Percentiles rank a stretch among this genome's conserved stretches.
phyloP scores from a whole-genome alignment of 2,888 invertebrate species.

The Congeria kusceri region DNA sequence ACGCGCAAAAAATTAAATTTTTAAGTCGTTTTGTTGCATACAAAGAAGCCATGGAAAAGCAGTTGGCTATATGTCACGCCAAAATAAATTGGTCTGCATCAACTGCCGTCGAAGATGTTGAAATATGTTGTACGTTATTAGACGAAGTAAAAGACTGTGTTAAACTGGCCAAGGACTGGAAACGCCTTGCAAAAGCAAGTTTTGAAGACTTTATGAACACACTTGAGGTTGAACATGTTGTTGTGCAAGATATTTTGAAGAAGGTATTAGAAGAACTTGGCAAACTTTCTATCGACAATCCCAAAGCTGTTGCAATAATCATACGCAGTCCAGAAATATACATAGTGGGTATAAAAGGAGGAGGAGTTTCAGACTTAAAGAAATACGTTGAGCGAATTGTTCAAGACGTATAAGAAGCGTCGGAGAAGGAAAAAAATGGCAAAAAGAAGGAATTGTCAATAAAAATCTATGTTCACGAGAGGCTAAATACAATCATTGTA shows the following conservation, averaged over 20 bases:
- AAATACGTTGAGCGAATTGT: neutral
- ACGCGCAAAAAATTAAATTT: neutral
- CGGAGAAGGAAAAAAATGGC: slow-evolving; percentile 14
- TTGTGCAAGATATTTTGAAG: neutral
- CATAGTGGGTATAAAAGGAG: neutral
- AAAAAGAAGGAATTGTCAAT: too few relatives aligned
- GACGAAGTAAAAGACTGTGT: slow-evolving; percentile 8
- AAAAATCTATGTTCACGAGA: too few relatives aligned
- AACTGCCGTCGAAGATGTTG: neutral
- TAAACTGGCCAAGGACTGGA: neutral
- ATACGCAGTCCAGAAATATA: neutral
- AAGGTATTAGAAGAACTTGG: neutral
- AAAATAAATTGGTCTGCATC: neutral
- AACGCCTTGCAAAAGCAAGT: neutral
- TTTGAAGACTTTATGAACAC: neutral
- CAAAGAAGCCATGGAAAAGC: neutral
- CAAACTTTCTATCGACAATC: neutral
- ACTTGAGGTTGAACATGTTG: neutral
- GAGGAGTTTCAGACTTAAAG: neutral
- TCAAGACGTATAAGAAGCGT: neutral
- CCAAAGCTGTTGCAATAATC: neutral
- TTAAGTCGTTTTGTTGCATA: too few relatives aligned
- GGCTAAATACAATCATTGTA: too few relatives aligned
- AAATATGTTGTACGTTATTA: neutral
- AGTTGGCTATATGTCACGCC: neutral